Base-by-base conservation (phyloP, 2,888 invertebrate species). In the Sycophila texana region DNA sequence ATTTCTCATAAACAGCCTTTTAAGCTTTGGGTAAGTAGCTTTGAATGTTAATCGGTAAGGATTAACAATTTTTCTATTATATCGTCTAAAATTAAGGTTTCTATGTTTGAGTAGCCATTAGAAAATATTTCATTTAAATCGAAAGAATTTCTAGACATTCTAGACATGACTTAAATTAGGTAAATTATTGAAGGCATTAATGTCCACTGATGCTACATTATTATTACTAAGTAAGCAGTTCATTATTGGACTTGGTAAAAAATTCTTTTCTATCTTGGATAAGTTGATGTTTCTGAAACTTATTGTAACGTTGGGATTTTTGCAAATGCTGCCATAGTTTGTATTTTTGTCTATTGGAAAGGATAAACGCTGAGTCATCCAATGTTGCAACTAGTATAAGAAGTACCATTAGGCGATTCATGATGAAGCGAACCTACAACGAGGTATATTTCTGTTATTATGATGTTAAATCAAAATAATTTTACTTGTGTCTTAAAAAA, bases 151-250 rank as follows among this genome's bases (percentile, higher is more conserved):
- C 16, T 4, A 5, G 12, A 14, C 14, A 79, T 20, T 79, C 26
- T 18, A 79, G 55, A 79, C 74, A 79, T 70, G n/a, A n/a, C 58
- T 70, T 39, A 79, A 70, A 58, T 65, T 70, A 10, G 70, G 79
- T 51, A 79, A 70, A 65, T 51, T 65, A 1, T n/a, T 4, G 20
- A 79, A 79, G 14, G 79, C 68, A 4, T 70, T 57, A 14, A 1
- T 0, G 47, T 57, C 14, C 13, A 79, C 20, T 0, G 12, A 7
- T 0, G 16, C 1, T 70, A 79, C 65, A 10, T 47, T 0, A 57
- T 65, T 68, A 2, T 14, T 16, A 16, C 51, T 58, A 12, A 74
- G n/a, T 51, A 79, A 51, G 51, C 79, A 74, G 1, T 16, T 66
- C 30, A 79, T 51, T 18, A 74, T 14, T 39, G 63, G 57, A 51